Evolutionary conservation across 2,888 invertebrate genomes (phyloP), one percentile per base, ranked within the genome.

Genomic region (Leucania comma): DNA sequence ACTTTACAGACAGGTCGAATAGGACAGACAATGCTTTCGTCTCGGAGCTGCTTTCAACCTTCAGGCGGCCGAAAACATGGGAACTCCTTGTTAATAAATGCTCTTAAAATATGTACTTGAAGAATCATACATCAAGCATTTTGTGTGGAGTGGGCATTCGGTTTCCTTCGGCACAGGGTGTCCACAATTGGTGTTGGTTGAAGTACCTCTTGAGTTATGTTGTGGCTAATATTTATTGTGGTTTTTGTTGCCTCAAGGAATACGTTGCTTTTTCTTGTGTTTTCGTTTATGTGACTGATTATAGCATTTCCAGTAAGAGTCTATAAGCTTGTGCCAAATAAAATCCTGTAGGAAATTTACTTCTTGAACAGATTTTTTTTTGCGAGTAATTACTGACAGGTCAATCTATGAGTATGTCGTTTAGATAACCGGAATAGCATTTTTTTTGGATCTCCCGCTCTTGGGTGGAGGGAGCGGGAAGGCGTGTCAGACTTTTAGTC

Each of bases 141-240:
- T 72, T 17, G 32, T 50, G 9, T 3, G 26, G 12, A 38, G 6
- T 78, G n/a, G 38, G 17, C 0, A 22, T 72, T 72, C 73, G 72
- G 46, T 71, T 38, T 2, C 26, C 4, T 35, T 6, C 9, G 8
- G 12, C 14, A 35, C 17, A 29, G 17, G 29, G 38, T n/a, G 9
- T 2, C 2, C 9, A 29, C 26, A 62, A 38, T 46, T 51, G 61
- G 42, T 66, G 59, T 24, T 66, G 46, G 53, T 46, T 50, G 66
- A 29, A 66, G 60, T 59, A 35, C 38, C 60, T 32, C 60, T 61
- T 57, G 64, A 67, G 59, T 50, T 71, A 50, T 71, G 58, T 64
- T 38, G 78, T 63, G 70, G 66, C 56, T 61, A 71, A 67, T 71
- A 81, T 71, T 70, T 76, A 80, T 61, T 76, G 57, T 51, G 53